Evolutionary conservation across 2,797 vertebrate genomes (phyloP), one percentile per base, ranked within the genome.

Genomic region (Neomorphus geoffroyi): DNA sequence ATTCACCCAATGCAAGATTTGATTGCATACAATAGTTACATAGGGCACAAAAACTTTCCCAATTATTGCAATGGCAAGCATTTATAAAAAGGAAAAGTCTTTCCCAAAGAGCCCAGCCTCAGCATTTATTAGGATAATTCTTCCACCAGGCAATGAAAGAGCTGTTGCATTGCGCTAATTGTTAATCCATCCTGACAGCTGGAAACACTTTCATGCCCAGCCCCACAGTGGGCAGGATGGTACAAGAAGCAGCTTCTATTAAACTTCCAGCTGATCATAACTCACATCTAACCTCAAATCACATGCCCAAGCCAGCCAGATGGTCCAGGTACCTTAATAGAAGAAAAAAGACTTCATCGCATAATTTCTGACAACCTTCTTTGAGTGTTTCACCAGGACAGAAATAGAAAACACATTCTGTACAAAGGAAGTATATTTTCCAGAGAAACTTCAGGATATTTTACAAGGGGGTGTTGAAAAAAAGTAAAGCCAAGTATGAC

Each of bases 171-270:
- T 71, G 79, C 54, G 51, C 46, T 61, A 72, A 62, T 24, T 74
- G 18, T 60, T 72, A 58, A 77, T 80, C 51, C 33, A 80, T 27
- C 18, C 11, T 77, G 74, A 80, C 53, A 94, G 66, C 77, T 86
- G 46, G 48, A 80, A 86, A 51, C 1, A 7, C n/a, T 72, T 83
- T 80, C 56, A 79, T 90, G 39, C 56, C 72, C 71, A 88, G 60
- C 8, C 86, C 45, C 70, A 71, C 2, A 56, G 30, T 72, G 28
- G 88, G 73, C 74, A 96, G 78, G 78, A 90, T 35, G 13, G 74
- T 56, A 87, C 74, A 94, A 88, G 77, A 94, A 91, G 33, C 80
- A 80, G 73, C 5, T 77, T 88, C 64, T 75, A 28, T 72, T 86
- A 88, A 86, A 86, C 51, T 84, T 83, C 73, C 66, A 79, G 73